Evolutionary conservation across 2,113 vertebrate species (phyloP), one percentile per base, ranked within the genome.

Genomic region (Nothoprocta pentlandii): DNA sequence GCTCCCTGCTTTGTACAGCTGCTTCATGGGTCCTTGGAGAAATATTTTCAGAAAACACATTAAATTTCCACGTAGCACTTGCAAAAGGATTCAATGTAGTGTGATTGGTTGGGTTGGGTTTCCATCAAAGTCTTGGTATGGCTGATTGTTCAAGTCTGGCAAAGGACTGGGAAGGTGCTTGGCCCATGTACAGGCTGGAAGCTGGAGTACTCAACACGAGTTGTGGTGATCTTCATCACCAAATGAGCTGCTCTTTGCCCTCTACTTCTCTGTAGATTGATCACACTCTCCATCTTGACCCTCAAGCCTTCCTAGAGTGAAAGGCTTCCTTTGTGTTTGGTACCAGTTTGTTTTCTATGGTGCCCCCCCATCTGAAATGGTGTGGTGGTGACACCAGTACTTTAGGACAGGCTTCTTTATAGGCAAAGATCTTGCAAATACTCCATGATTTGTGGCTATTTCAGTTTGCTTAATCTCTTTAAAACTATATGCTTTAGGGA

Each of bases 401-500:
- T 53, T 53, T 54, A 36, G 63, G 59, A 41, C 1, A n/a, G 42
- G 22, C 8, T 32, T 6, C 39, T 58, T 7, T 4, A 5, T 5
- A 16, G 28, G 28, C 58, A 56, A 46, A 49, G 63, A n/a, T n/a
- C 12, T 74, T 22, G 36, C 17, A 8, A 28, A 39, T 5, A 66
- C 36, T 12, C 34, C 22, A 13, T 12, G 7, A 36, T 58, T 47
- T 46, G 61, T 74, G 87, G 69, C 80, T 90, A 41, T 71, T 67
- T 30, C 61, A 68, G 66, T 46, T 59, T 34, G 46, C 28, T n/a
- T 28, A 20, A 4, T 74, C 80, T 51, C 32, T 3, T 14, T 67
- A 75, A 54, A 96, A 97, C 89, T 69, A 53, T 28, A 85, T 80
- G 14, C 80, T 92, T 86, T 68, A 93, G 41, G 87, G 39, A 71